Conservation (phyloP, 35 echinoderm and acorn worm genomes). For the Holothuria glaberrima region DNA sequence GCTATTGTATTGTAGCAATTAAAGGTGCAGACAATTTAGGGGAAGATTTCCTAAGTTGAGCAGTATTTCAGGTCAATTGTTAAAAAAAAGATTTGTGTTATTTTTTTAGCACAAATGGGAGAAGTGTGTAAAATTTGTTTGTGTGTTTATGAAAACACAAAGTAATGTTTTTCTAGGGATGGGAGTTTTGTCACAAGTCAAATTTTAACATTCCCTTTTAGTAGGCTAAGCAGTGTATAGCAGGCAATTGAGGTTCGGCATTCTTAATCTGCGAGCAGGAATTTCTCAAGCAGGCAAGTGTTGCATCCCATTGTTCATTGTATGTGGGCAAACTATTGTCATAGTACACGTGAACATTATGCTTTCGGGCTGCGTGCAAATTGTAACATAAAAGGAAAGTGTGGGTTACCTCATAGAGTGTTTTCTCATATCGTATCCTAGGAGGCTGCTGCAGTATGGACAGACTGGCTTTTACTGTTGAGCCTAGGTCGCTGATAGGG, state of each 20-base stretch:
- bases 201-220: background rate
- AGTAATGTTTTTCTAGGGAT: no score
- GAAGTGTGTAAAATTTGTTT: no score
- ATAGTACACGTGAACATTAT: background rate
- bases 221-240: background rate
- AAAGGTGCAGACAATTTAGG: constrained; percentile 65
- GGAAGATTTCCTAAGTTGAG: constrained; percentile 64
- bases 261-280: no score
- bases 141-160: no score
- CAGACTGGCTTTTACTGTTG: no score
- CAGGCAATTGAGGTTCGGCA: background rate
- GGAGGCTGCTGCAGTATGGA: no score
- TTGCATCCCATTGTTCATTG: background rate
- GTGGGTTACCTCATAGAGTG: no score
- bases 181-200: constrained; percentile 6
- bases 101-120: no score
- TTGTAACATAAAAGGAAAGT: background rate
- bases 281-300: no score
- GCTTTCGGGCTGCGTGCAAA: background rate
- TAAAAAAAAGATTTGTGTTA: no score
- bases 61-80: background rate
- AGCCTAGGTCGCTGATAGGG: background rate
- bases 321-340: background rate
- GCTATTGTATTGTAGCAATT: constrained; percentile 36
- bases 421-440: no score